Base-by-base conservation (phyloP, 2,113 vertebrate genomes). In the Notarius quadriscutis region DNA sequence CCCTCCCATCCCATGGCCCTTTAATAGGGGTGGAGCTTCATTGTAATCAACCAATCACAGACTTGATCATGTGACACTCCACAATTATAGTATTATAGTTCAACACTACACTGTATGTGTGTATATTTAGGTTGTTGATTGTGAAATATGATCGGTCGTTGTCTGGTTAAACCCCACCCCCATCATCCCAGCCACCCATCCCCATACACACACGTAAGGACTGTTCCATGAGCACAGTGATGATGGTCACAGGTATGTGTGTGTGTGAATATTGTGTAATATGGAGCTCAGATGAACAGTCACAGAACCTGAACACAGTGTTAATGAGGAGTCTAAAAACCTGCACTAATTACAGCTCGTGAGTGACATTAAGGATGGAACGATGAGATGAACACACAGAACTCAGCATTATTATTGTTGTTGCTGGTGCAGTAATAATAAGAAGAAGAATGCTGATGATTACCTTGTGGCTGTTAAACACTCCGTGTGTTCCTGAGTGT, bases 401-500 rank as follows among this genome's bases (percentile, higher is more conserved):
- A 27, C 1, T 55, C 78, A 20, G 27, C 15, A 55, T 6, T 17
- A 55, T 15, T 7, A 55, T 15, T 41, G 41, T 41, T 41, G 41
- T 41, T 41, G 34, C 34, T 41, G 34, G 2, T 41, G 41, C 41
- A 8, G 55, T 78, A 7, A 57, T 80, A 9, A 80, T 22, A 55
- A 15, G 2, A 27, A 30, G 55, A 27, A 78, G 7, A 12, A 53
- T 7, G 41, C 48, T 50, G 72, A 9, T 79, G 77, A 9, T 57
- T 18, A 18, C 9, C 14, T 79, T 0, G n/a, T 79, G 78, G 53
- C 17, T 80, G 78, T 89, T 75, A 72, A 85, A 77, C 71, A 58
- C 25, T 60, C n/a, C 84, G 11, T 87, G 72, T 25, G 74, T 87
- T 83, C 53, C 53, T 89, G 89, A 90, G 84, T 83, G 84, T 87